Conservation (phyloP, 2,113 vertebrate species). For the Poeciliopsis turrubarensis region DNA sequence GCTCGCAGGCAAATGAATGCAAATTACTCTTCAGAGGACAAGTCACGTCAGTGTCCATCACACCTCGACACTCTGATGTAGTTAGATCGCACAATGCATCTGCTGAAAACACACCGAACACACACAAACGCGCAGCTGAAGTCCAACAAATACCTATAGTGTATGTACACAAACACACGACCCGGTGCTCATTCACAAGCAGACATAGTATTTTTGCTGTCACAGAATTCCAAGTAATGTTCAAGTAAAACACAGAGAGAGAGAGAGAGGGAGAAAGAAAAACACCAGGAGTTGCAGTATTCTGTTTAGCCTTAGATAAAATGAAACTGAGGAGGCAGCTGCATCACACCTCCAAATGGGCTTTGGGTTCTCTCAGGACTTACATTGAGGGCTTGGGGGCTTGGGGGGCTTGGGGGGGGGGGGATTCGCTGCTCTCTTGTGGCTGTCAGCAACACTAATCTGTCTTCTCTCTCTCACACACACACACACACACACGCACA, state of each 20-base stretch:
- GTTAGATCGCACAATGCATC: constrained; percentile 42
- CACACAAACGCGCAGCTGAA: constrained; percentile 11
- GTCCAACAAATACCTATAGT: constrained; percentile 3
- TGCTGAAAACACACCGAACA: background rate
- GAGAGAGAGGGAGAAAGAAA: background rate
- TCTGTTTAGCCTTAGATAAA: constrained; percentile 50
- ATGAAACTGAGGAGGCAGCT: constrained; percentile 63
- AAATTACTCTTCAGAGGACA: constrained; percentile 62
- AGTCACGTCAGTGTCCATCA: constrained; percentile 58
- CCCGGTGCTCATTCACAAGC: constrained; percentile 7
- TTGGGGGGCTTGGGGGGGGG: background rate
- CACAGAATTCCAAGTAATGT: constrained; percentile 22
- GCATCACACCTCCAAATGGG: constrained; percentile 74
- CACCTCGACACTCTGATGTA: constrained; percentile 43
- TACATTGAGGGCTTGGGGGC: constrained; percentile 1
- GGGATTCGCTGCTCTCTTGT: constrained; percentile 49
- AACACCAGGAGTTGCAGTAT: constrained; percentile 13
- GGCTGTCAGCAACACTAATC: constrained; percentile 60
- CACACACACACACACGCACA: constrained; percentile 2
- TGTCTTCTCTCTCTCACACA: constrained; percentile 18
- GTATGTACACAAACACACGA: background rate
- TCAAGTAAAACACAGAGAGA: constrained; percentile 14
- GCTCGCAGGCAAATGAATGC: constrained; percentile 58
- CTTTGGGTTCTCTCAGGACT: constrained; percentile 63
- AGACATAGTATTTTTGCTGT: background rate